Conservation (phyloP, 2,888 invertebrate genomes). For the Eueremaeus valkanovi region DNA sequence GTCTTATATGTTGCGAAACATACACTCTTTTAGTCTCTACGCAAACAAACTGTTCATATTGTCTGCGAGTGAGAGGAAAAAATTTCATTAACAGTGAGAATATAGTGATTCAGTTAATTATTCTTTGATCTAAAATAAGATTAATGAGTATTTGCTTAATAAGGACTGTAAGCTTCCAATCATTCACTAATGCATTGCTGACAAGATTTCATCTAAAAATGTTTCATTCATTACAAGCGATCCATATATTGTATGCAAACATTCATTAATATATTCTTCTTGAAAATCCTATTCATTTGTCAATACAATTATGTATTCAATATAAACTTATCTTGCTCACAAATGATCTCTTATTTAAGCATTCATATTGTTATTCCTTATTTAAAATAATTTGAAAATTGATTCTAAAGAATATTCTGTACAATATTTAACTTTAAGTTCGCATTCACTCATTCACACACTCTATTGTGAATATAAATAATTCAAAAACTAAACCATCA, state of each 20-base stretch:
- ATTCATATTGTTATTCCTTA: neutral
- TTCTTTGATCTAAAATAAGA: neutral
- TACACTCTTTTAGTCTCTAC: neutral
- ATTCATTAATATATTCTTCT: no score
- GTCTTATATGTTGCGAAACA: conserved; percentile 5
- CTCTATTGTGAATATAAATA: neutral
- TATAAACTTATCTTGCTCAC: neutral
- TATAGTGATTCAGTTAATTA: neutral
- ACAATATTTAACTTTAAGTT: neutral
- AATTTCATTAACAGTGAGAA: neutral
- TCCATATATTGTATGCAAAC: no score
- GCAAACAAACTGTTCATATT: neutral
- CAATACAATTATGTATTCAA: no score
- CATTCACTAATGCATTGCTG: no score
- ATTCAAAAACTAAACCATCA: conserved; percentile 5
- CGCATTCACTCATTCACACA: neutral
- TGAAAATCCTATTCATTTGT: no score
- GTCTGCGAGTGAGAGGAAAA: neutral
- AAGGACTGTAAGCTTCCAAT: no score
- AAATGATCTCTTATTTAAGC: neutral
- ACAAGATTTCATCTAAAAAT: no score
- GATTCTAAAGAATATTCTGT: neutral
- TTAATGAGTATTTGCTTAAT: neutral
- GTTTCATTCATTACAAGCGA: no score
- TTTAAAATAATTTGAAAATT: neutral